These are phyloP conservation scores for Cossypha polioptera DNA, from an alignment of 2,797 vertebrate species.

Conservation along the genomic window DNA sequence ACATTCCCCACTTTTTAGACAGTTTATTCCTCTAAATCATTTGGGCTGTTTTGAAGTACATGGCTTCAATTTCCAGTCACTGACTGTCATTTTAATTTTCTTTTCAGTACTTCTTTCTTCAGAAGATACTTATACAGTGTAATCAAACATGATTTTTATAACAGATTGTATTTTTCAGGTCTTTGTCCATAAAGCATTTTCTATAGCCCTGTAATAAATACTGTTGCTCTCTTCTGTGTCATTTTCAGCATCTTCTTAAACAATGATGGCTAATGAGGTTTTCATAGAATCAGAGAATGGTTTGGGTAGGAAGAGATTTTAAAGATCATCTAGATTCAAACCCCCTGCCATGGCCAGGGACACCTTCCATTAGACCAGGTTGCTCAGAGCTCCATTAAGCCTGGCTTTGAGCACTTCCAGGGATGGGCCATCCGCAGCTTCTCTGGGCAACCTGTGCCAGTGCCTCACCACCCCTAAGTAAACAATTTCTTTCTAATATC, in stretches of 20 bases:
- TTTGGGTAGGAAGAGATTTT: neutral
- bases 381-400: neutral
- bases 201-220: neutral
- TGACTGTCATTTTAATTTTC: neutral
- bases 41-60: neutral
- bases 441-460: neutral
- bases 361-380: rapidly evolving
- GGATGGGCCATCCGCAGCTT: neutral
- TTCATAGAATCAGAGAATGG: neutral
- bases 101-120: neutral
- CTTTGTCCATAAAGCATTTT: neutral
- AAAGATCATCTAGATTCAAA: neutral
- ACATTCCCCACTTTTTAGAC: neutral
- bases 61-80: neutral
- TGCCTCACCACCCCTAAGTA: neutral
- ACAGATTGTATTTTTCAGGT: neutral
- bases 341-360: neutral
- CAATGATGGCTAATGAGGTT: neutral
- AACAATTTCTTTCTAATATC: too few relatives aligned
- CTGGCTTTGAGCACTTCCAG: neutral
- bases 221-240: neutral
- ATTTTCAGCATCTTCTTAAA: neutral
- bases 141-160: neutral
- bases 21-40: neutral
- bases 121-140: neutral